phyloP scores from a whole-genome alignment of 2,888 invertebrate species.

The Archaeoteleia sp. region DNA sequence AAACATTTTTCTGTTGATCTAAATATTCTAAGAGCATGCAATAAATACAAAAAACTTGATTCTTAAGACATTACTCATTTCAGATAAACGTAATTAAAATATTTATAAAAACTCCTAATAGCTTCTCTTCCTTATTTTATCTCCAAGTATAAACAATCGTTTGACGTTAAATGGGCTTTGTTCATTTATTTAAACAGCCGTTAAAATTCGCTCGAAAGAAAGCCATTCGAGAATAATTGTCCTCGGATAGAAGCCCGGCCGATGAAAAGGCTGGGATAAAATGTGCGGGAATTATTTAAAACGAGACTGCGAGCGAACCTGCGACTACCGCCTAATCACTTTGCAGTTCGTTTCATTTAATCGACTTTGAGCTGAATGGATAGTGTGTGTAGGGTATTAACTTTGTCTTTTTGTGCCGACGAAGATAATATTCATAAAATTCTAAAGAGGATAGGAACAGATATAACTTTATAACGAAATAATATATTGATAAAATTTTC shows the following conservation, averaged over 20 bases:
- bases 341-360: slow-evolving; percentile 14
- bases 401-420: slow-evolving; percentile 1
- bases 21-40: too few species aligned
- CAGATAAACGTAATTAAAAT: too few species aligned
- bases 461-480: not conserved
- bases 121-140: too few species aligned
- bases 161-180: not conserved
- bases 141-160: too few species aligned
- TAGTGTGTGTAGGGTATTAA: slow-evolving; percentile 9
- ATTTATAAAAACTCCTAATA: too few species aligned
- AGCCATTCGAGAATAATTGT: slow-evolving; percentile 10
- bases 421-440: not conserved
- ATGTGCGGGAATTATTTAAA: slow-evolving; percentile 2
- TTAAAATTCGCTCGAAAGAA: not conserved
- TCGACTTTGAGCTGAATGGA: slow-evolving; percentile 2
- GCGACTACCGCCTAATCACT: slow-evolving; percentile 10
- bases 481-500: not conserved
- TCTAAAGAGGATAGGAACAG: not conserved
- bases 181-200: not conserved
- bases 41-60: too few species aligned
- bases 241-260: not conserved
- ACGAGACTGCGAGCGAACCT: not conserved
- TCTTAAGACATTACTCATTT: too few species aligned
- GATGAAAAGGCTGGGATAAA: too few species aligned
- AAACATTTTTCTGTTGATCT: too few species aligned